A percentile compares a stretch with the other conserved stretches of the same genome.
Conservation (phyloP, 2,797 vertebrate species). For the Steatocranus sp. region DNA sequence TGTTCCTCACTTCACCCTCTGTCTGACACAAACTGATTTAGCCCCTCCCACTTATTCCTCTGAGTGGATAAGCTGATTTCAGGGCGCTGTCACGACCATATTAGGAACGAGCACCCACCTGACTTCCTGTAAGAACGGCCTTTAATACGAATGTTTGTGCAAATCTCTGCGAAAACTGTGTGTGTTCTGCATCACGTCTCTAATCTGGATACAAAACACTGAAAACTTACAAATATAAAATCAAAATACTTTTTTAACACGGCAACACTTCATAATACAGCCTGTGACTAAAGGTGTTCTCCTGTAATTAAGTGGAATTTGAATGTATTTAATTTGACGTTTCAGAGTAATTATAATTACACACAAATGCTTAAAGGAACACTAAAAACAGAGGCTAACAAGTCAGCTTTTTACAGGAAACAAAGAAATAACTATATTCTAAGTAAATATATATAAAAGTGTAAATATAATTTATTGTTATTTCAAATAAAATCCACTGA, state of each 20-base stretch:
- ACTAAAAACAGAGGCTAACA: neutral
- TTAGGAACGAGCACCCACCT: neutral
- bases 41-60: neutral
- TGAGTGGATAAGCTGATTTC: neutral
- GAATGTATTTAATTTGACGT: neutral
- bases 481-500: neutral
- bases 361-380: neutral
- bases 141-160: neutral
- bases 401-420: neutral
- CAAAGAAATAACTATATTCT: neutral
- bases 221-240: neutral
- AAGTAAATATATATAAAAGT: neutral
- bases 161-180: neutral
- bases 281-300: neutral
- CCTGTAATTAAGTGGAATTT: neutral
- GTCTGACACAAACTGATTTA: neutral
- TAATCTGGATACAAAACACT: neutral
- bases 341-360: neutral
- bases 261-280: accelerated
- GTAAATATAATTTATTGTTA: neutral
- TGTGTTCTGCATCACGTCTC: neutral
- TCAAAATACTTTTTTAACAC: neutral
- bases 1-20: neutral
- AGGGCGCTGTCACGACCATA: neutral
- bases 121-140: accelerated